Conservation (phyloP, 2,888 invertebrate species). For the Cheilosia scutellata region DNA sequence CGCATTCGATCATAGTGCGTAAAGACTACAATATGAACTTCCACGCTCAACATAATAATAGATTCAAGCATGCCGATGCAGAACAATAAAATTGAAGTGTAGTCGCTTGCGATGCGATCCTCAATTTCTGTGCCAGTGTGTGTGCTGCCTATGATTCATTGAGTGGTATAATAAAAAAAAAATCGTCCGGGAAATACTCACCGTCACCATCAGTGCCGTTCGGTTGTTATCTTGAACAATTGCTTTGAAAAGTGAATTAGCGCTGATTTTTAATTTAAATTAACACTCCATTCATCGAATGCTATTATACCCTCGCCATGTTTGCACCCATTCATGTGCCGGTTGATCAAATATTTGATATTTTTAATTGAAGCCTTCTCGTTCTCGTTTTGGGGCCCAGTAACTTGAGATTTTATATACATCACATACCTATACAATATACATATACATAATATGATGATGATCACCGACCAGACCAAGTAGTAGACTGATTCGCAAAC, state of each 20-base stretch:
- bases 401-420: slow-evolving; percentile 1
- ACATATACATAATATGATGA: no score
- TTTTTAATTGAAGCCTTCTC: slow-evolving; percentile 37
- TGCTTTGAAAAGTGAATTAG: slow-evolving; percentile 30
- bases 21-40: no score
- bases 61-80: no score
- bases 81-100: no score
- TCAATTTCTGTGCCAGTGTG: no score
- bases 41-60: no score
- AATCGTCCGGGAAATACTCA: not conserved
- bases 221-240: slow-evolving; percentile 25
- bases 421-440: not conserved
- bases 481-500: not conserved
- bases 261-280: slow-evolving; percentile 45
- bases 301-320: not conserved
- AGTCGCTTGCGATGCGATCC: no score
- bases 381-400: slow-evolving; percentile 19
- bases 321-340: slow-evolving; percentile 1
- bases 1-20: no score
- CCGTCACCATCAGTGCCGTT: slow-evolving; percentile 25
- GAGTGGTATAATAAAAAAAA: slow-evolving; percentile 1
- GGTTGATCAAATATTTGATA: slow-evolving; percentile 27
- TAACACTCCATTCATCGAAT: slow-evolving; percentile 48
- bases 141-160: no score
- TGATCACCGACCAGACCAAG: not conserved